Evolutionary conservation across 2,797 vertebrate species (phyloP).

Genomic region (Tokudaia muenninki): DNA sequence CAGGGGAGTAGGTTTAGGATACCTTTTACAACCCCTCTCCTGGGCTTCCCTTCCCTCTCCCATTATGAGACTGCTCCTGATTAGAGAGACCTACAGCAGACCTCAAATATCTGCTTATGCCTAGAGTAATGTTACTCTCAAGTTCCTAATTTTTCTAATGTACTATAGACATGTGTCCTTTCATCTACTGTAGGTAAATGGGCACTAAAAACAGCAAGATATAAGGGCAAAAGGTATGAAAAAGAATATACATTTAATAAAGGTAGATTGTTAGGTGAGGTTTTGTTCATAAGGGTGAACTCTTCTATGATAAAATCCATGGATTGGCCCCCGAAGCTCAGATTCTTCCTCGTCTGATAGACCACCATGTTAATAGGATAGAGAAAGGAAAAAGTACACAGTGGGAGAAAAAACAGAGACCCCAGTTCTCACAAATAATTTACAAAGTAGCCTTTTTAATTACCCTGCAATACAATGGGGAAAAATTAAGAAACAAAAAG

Average conservation of each 20-base stretch:
- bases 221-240: background rate
- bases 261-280: background rate
- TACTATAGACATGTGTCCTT: background rate
- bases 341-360: background rate
- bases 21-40: background rate
- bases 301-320: background rate
- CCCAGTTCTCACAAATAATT: background rate
- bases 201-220: background rate
- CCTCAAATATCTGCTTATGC: background rate
- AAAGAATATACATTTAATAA: background rate
- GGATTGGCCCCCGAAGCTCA: background rate
- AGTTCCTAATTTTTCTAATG: background rate
- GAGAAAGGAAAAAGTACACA: background rate
- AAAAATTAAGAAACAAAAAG: background rate
- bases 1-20: background rate
- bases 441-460: background rate
- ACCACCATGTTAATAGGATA: background rate
- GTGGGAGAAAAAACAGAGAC: background rate
- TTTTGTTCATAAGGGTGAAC: background rate
- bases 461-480: background rate
- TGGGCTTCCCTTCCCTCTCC: background rate
- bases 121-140: background rate
- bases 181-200: background rate
- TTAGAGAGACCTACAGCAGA: background rate
- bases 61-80: background rate